These are phyloP conservation scores for Xenops minutus DNA, from an alignment of 2,797 vertebrate genomes.

Conservation along the genomic window DNA sequence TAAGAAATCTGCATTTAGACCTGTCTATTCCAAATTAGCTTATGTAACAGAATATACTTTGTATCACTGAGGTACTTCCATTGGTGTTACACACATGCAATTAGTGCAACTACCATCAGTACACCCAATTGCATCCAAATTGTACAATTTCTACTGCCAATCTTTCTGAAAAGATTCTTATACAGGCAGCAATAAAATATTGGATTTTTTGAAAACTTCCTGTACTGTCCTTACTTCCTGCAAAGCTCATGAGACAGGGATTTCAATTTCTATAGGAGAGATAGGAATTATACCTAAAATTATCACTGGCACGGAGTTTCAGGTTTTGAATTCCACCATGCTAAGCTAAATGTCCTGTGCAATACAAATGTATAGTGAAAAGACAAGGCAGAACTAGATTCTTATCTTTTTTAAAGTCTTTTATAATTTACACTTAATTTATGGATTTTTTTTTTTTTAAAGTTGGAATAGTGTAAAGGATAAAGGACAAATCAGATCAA, in stretches of 20 bases:
- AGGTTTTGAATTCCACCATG: slow-evolving; percentile 22
- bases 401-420: background rate
- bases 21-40: background rate
- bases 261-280: background rate
- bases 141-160: background rate
- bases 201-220: background rate
- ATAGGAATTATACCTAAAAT: background rate
- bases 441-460: background rate
- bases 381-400: background rate
- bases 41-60: background rate
- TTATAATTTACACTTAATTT: background rate
- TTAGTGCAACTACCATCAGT: background rate
- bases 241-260: background rate
- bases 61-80: background rate
- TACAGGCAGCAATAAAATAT: background rate
- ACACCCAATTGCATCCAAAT: background rate
- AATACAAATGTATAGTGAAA: background rate
- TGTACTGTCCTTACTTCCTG: background rate
- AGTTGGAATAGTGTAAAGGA: background rate
- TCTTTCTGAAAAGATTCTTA: background rate
- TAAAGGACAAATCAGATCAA: background rate
- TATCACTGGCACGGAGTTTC: background rate
- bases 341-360: background rate
- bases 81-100: accelerated
- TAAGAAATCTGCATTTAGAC: background rate